Conservation (phyloP, 2,797 vertebrate genomes). For the Phrynocephalus guinanensis region DNA sequence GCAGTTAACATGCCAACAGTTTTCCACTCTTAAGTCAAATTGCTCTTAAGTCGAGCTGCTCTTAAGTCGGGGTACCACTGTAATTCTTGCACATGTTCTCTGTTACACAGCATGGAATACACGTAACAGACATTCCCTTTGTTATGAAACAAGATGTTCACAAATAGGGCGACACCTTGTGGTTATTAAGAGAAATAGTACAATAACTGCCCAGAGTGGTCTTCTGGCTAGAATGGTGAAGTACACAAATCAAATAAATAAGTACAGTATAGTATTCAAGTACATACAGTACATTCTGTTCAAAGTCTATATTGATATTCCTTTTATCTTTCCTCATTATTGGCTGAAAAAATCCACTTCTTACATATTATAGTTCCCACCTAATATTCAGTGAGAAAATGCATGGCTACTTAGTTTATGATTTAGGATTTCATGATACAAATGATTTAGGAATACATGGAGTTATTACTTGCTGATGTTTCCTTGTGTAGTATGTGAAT, state of each 20-base stretch:
- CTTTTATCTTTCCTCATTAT: no score
- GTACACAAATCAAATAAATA: no score
- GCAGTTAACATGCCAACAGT: no score
- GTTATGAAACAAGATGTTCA: neutral
- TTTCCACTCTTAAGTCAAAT: no score
- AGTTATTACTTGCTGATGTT: neutral
- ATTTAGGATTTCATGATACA: neutral
- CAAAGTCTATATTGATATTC: neutral
- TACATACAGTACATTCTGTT: neutral
- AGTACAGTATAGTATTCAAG: no score
- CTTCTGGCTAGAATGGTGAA: no score
- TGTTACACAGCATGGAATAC: neutral
- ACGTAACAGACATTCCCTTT: neutral
- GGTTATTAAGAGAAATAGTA: neutral
- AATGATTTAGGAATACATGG: neutral
- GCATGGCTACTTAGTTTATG: neutral
- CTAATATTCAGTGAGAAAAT: neutral
- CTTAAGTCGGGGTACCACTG: no score
- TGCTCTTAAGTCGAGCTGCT: no score
- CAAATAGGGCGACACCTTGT: constrained; percentile 16
- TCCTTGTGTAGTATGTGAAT: no score
- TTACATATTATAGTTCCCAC: neutral
- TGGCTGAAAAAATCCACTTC: neutral
- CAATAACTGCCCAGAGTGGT: no score
- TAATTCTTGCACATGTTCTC: neutral